These are phyloP conservation scores for Drosophila anomalata DNA, from an alignment of 2,888 invertebrate genomes.

Conservation along the genomic window DNA sequence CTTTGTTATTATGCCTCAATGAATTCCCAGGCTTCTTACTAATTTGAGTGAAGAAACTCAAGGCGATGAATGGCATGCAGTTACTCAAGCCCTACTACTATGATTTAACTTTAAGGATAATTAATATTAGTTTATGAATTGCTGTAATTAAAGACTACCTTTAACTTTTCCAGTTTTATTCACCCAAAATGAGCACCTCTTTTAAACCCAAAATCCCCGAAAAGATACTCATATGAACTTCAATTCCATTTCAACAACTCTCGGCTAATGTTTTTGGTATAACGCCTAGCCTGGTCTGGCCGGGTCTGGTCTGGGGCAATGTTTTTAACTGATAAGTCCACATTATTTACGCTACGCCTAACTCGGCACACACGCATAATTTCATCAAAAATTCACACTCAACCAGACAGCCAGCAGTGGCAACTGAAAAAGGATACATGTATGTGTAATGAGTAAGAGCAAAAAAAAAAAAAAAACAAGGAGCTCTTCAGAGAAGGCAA, in stretches of 20 bases:
- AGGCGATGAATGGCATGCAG: constrained; percentile 14
- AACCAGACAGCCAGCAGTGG: constrained; percentile 12
- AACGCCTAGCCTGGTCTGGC: constrained; percentile 15
- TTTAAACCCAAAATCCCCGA: constrained; percentile 22
- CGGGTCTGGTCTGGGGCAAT: constrained; percentile 31
- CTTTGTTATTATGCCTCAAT: constrained; percentile 80
- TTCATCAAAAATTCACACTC: constrained; percentile 57
- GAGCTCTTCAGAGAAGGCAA: background rate
- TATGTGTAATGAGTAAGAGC: constrained; percentile 5
- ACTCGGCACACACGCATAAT: constrained; percentile 56
- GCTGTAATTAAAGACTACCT: background rate
- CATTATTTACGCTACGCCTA: constrained; percentile 70
- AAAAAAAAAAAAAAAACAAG: constrained; percentile 3
- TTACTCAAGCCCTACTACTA: constrained; percentile 5
- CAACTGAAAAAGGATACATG: constrained; percentile 8
- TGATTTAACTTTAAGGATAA: background rate
- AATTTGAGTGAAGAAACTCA: background rate
- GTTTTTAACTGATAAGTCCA: constrained; percentile 62
- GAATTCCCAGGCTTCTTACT: constrained; percentile 50
- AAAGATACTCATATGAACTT: constrained; percentile 34
- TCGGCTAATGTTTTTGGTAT: constrained; percentile 7
- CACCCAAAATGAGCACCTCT: constrained; percentile 11
- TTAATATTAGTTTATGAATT: background rate
- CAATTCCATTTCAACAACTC: constrained; percentile 15
- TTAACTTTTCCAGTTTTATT: background rate